Conservation (phyloP, 2,888 invertebrate genomes). For the Alsophila aescularia region DNA sequence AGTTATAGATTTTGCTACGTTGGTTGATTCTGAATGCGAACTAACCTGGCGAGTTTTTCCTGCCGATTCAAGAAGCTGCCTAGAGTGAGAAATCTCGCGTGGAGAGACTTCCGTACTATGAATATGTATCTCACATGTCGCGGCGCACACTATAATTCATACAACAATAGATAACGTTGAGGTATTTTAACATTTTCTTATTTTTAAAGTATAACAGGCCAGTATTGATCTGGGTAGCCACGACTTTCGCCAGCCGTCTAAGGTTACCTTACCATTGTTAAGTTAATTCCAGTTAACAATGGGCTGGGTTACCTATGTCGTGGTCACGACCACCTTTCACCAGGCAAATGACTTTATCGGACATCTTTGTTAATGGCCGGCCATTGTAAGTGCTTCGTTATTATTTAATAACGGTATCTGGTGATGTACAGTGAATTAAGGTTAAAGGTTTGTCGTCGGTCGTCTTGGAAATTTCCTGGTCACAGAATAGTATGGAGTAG, state of each 20-base stretch:
- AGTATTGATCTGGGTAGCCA: conserved; percentile 22
- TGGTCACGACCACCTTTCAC: conserved; percentile 65
- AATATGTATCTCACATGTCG: neutral
- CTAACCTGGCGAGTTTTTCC: neutral
- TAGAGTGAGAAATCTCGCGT: neutral
- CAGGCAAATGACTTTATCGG: conserved; percentile 55
- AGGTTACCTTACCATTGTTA: conserved; percentile 36
- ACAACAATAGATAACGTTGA: too few relatives aligned
- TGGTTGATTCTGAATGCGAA: neutral
- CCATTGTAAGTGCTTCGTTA: conserved; percentile 26
- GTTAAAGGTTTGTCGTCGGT: neutral
- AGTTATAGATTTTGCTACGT: conserved; percentile 3
- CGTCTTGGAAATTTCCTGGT: neutral
- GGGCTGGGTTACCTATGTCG: conserved; percentile 38
- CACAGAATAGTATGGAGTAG: neutral
- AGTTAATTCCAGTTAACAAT: conserved; percentile 51
- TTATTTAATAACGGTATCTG: conserved; percentile 25
- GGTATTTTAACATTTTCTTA: too few relatives aligned
- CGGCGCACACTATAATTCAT: too few relatives aligned
- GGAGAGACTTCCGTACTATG: too few relatives aligned
- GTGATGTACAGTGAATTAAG: neutral
- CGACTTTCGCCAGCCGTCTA: conserved; percentile 21
- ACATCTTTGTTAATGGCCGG: conserved; percentile 44
- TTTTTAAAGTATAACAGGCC: too few relatives aligned
- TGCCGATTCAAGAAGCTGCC: neutral